These are phyloP conservation scores for Galemys pyrenaicus DNA, from an alignment of 2,113 vertebrate genomes.

Conservation along the genomic window DNA sequence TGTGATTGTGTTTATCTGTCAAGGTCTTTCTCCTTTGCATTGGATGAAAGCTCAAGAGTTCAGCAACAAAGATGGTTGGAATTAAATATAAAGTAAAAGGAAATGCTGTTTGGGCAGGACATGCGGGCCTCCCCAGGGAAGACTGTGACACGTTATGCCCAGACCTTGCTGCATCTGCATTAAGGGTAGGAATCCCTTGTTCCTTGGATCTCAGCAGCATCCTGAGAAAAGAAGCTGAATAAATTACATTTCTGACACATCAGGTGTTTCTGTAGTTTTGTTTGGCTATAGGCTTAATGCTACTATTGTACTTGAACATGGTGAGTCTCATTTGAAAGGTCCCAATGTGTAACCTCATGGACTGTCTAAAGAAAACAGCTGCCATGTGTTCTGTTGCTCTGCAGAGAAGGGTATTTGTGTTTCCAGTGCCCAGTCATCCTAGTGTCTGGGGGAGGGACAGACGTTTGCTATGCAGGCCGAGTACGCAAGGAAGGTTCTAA, in stretches of 20 bases:
- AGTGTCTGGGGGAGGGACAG: background rate
- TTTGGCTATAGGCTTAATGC: background rate
- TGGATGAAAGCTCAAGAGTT: background rate
- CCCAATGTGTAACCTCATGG: background rate
- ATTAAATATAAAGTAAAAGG: background rate
- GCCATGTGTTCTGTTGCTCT: background rate
- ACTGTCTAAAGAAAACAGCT: background rate
- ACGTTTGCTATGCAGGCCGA: slow-evolving; percentile 62
- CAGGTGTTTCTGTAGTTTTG: background rate
- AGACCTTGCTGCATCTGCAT: background rate
- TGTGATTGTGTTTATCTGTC: background rate
- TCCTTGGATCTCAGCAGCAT: background rate
- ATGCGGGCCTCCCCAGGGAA: background rate
- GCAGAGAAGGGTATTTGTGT: background rate
- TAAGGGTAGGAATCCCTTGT: background rate
- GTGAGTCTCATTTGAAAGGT: background rate
- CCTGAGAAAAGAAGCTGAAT: background rate
- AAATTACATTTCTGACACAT: background rate
- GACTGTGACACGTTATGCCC: background rate
- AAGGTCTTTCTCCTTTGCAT: background rate
- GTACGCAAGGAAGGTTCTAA: slow-evolving; percentile 50
- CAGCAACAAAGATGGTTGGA: background rate
- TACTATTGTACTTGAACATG: background rate
- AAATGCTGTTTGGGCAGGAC: background rate
- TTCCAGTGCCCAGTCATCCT: background rate